These are phyloP conservation scores for Poeciliopsis turneri DNA, from an alignment of 2,797 vertebrate genomes.

Conservation along the genomic window DNA sequence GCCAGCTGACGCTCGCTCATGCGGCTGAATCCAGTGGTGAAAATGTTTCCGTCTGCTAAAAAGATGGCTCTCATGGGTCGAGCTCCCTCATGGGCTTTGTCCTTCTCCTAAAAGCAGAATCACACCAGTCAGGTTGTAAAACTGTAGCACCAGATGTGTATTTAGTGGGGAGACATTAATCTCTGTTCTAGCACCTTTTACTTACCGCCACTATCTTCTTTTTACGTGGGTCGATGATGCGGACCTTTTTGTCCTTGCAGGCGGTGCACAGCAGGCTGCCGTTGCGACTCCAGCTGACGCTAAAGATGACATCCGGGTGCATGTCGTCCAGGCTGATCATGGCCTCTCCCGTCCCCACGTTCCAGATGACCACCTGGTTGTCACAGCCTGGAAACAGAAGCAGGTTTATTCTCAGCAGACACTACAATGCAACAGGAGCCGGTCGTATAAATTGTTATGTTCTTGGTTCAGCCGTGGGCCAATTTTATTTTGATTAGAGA, in stretches of 20 bases:
- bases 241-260: constrained; percentile 98
- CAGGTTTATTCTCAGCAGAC: constrained; percentile 53
- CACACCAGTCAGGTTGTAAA: constrained; percentile 36
- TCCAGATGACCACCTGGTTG: constrained; percentile 95
- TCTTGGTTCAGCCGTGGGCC: constrained; percentile 56
- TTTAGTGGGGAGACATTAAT: constrained; percentile 20
- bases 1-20: constrained; percentile 99
- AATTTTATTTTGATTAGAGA: background rate
- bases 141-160: background rate
- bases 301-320: constrained; percentile 97
- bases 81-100: constrained; percentile 95
- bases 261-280: constrained; percentile 95
- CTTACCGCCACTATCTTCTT: constrained; percentile 89
- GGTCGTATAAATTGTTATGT: constrained; percentile 40
- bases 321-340: constrained; percentile 94
- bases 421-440: constrained; percentile 23
- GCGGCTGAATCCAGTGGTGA: constrained; percentile 98
- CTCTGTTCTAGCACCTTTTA: constrained; percentile 31
- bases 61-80: constrained; percentile 98
- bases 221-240: constrained; percentile 95
- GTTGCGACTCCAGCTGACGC: constrained; percentile 94
- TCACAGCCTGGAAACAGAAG: constrained; percentile 86
- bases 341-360: constrained; percentile 93
- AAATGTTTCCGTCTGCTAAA: constrained; percentile 92
- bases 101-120: constrained; percentile 89